Conservation (phyloP, 2,888 invertebrate genomes). For the Chrysolina americana region DNA sequence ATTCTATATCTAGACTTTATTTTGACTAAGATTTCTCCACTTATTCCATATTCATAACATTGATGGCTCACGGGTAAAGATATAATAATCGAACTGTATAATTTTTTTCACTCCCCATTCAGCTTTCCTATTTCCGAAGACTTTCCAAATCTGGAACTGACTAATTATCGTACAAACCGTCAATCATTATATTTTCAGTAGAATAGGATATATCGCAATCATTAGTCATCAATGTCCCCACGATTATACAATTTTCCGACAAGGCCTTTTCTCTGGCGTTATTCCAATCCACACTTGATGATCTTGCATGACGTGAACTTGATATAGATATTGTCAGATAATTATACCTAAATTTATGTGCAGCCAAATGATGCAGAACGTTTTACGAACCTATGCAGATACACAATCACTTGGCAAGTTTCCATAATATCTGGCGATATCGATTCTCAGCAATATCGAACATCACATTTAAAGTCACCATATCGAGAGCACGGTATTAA, state of each 20-base stretch:
- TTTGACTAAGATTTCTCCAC: too few species aligned
- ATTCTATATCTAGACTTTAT: too few species aligned
- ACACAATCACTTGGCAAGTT: slow-evolving; percentile 31
- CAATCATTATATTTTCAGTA: neutral
- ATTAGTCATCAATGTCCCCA: neutral
- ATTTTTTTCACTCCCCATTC: too few species aligned
- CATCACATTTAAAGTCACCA: slow-evolving; percentile 12
- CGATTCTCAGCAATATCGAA: slow-evolving; percentile 25
- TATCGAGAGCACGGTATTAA: neutral
- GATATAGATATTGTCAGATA: slow-evolving; percentile 11
- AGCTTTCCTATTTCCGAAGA: too few species aligned
- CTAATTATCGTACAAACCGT: too few species aligned
- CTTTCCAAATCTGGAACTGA: too few species aligned
- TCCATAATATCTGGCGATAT: slow-evolving; percentile 31
- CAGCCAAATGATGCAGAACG: slow-evolving; percentile 16
- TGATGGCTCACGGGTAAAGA: too few species aligned
- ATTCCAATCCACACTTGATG: slow-evolving; percentile 10
- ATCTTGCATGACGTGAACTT: neutral
- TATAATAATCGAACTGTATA: too few species aligned
- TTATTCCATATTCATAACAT: too few species aligned
- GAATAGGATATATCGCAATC: neutral
- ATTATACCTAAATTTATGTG: slow-evolving; percentile 20
- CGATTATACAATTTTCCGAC: neutral
- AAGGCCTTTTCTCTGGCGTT: neutral
- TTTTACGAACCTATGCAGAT: slow-evolving; percentile 24